Conservation (phyloP, 1,140 invertebrate genomes). For the Drosophila ambigua region DNA sequence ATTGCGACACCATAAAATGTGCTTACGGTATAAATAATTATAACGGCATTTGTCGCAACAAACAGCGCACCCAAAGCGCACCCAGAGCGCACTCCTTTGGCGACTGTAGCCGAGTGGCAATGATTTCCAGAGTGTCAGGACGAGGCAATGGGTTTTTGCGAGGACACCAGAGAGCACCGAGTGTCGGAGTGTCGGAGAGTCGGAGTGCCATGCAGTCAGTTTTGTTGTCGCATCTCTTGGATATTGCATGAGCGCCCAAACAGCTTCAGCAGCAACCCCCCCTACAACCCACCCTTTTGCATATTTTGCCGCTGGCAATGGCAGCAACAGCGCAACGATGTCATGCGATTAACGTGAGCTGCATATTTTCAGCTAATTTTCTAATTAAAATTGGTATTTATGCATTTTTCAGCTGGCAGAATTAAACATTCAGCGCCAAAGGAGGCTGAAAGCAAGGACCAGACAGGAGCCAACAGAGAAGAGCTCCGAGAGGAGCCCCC, state of each 20-base stretch:
- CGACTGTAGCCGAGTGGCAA: slow-evolving; percentile 48
- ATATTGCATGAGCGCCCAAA: slow-evolving; percentile 67
- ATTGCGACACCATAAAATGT: slow-evolving; percentile 83
- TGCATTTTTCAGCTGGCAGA: slow-evolving; percentile 74
- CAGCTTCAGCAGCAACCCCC: not conserved
- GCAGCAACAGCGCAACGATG: slow-evolving; percentile 35
- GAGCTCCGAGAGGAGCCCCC: too few species aligned
- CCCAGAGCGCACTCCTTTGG: slow-evolving; percentile 20
- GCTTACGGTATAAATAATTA: slow-evolving; percentile 82
- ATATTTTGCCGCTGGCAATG: too few species aligned
- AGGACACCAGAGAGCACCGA: slow-evolving; percentile 31
- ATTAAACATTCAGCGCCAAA: slow-evolving; percentile 62
- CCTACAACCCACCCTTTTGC: not conserved
- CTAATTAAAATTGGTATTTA: slow-evolving; percentile 83
- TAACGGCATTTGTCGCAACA: slow-evolving; percentile 81
- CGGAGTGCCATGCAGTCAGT: slow-evolving; percentile 34
- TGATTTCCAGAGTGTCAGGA: slow-evolving; percentile 70
- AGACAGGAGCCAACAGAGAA: slow-evolving; percentile 1
- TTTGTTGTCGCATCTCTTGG: slow-evolving; percentile 75
- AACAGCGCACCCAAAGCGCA: slow-evolving; percentile 48
- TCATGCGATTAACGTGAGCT: slow-evolving; percentile 82
- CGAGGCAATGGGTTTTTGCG: slow-evolving; percentile 10
- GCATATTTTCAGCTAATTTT: slow-evolving; percentile 83
- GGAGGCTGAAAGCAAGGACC: not conserved
- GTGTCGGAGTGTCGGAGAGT: not conserved